A percentile compares a stretch with the other conserved stretches of the same genome.
Conservation (phyloP, 1,140 invertebrate genomes). For the Episyrphus balteatus region DNA sequence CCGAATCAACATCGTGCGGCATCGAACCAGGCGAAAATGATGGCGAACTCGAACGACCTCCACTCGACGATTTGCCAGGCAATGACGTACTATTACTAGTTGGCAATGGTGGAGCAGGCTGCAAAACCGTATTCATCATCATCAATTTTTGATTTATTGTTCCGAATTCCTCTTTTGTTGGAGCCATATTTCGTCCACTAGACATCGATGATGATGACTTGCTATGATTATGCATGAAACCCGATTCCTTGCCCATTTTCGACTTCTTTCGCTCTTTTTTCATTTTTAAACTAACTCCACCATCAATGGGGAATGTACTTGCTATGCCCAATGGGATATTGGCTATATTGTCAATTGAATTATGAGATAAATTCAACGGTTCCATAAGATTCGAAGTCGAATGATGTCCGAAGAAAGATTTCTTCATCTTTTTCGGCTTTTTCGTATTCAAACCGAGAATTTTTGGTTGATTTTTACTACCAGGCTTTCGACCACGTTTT, state of each 20-base stretch:
- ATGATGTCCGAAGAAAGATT: not conserved
- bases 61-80: no score
- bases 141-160: slow-evolving; percentile 9
- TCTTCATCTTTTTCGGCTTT: not conserved
- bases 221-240: not conserved
- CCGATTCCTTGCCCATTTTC: not conserved
- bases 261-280: slow-evolving; percentile 1
- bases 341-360: not conserved
- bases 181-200: not conserved
- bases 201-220: not conserved
- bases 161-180: slow-evolving; percentile 6
- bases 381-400: not conserved
- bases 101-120: not conserved
- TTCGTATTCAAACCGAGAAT: not conserved
- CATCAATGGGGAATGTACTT: no score
- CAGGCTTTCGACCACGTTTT: slow-evolving; percentile 29
- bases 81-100: no score
- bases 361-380: not conserved
- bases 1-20: no score
- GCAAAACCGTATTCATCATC: slow-evolving; percentile 8
- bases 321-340: no score
- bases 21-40: no score
- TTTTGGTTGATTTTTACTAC: slow-evolving; percentile 19
- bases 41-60: no score
- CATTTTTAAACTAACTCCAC: no score